These are phyloP conservation scores for Tenthredo notha DNA, from an alignment of 2,888 invertebrate species.

Conservation along the genomic window DNA sequence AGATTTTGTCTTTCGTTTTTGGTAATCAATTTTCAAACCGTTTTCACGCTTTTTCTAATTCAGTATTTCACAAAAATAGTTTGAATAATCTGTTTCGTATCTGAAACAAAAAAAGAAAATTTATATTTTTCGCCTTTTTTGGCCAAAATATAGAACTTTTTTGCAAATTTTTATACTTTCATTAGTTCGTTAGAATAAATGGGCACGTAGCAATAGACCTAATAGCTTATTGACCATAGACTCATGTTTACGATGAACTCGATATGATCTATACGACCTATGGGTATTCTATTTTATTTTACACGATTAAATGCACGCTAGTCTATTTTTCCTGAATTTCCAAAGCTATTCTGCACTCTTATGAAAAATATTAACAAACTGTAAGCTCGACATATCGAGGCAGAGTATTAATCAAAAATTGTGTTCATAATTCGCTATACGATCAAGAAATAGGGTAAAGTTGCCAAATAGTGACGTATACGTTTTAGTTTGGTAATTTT, in stretches of 20 bases:
- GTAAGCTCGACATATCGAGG: not conserved
- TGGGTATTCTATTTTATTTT: not conserved
- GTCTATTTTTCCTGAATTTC: not conserved
- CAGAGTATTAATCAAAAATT: not conserved
- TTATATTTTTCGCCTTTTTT: not conserved
- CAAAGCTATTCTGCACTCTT: not conserved
- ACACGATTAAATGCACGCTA: constrained; percentile 21
- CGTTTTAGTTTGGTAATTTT: too few relatives aligned
- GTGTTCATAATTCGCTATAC: too few relatives aligned
- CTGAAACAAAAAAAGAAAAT: too few relatives aligned
- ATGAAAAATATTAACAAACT: not conserved
- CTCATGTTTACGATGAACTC: not conserved
- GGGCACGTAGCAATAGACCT: not conserved
- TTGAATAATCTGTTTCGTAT: not conserved
- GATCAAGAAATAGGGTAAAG: not conserved
- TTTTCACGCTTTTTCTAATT: not conserved
- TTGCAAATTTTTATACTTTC: not conserved
- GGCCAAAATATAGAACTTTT: too few relatives aligned
- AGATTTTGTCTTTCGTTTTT: not conserved
- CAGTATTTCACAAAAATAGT: not conserved
- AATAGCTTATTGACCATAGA: not conserved
- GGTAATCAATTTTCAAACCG: not conserved
- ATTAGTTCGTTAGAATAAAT: not conserved
- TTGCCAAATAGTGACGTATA: too few relatives aligned
- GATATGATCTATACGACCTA: not conserved